phyloP scores from a whole-genome alignment of 2,797 vertebrate genomes.

The Merluccius polli region DNA sequence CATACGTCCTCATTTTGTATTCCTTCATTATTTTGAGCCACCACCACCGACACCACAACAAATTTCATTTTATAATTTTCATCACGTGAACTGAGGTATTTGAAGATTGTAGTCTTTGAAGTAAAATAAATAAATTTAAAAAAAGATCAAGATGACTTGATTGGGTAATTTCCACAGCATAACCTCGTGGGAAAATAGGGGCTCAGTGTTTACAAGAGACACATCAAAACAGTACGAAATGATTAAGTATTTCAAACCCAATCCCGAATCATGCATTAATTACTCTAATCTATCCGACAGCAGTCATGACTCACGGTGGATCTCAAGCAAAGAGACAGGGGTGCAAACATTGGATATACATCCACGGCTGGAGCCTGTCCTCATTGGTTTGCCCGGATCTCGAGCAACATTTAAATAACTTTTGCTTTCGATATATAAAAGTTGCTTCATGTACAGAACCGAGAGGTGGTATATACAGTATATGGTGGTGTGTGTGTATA shows the following conservation, averaged over 20 bases:
- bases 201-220: neutral
- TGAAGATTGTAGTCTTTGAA: neutral
- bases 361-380: neutral
- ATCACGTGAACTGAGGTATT: too few species aligned
- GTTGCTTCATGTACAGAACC: neutral
- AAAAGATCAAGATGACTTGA: neutral
- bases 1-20: neutral
- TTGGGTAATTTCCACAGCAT: neutral
- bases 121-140: neutral
- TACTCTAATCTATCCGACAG: slow-evolving; percentile 21
- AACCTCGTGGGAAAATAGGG: neutral
- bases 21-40: neutral
- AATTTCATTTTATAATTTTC: neutral
- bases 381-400: neutral
- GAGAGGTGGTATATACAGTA: neutral
- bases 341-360: slow-evolving; percentile 11
- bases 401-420: neutral
- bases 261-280: slow-evolving; percentile 33
- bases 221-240: slow-evolving; percentile 19
- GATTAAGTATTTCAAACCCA: slow-evolving; percentile 25
- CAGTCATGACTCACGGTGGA: slow-evolving; percentile 11
- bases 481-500: neutral
- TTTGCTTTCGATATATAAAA: neutral
- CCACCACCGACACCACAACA: neutral
- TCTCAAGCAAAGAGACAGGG: slow-evolving; percentile 8